Conservation (phyloP, 1,140 invertebrate genomes). For the Apocrypta bakeri region DNA sequence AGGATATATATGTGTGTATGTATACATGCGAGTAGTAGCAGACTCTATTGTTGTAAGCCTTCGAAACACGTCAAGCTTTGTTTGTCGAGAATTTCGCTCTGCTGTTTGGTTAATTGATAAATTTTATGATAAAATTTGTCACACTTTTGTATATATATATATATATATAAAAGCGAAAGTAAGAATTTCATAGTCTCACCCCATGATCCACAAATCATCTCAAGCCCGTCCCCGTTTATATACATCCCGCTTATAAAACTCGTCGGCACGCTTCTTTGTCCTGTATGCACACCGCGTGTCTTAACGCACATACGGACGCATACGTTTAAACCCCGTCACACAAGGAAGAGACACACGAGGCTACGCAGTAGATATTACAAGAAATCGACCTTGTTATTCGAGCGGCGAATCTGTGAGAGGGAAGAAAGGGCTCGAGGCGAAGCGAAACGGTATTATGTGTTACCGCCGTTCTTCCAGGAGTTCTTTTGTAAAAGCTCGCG, state of each 20-base stretch:
- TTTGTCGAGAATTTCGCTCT: neutral
- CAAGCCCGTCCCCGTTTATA: neutral
- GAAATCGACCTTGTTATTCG: constrained; percentile 51
- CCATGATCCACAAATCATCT: neutral
- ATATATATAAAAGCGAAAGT: too few relatives aligned
- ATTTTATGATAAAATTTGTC: too few relatives aligned
- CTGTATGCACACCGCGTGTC: neutral
- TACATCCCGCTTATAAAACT: neutral
- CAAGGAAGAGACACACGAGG: constrained; percentile 23
- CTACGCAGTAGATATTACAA: neutral
- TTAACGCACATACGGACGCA: neutral
- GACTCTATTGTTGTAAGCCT: neutral
- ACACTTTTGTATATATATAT: too few relatives aligned
- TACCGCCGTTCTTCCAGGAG: constrained; percentile 34
- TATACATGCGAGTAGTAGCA: too few relatives aligned
- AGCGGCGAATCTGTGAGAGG: constrained; percentile 43
- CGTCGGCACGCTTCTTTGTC: constrained; percentile 13
- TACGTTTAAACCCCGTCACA: neutral
- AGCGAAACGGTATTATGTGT: constrained; percentile 11
- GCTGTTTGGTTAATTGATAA: neutral
- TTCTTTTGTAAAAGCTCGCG: constrained; percentile 44
- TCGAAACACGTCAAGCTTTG: neutral
- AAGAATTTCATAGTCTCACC: neutral
- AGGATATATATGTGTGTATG: neutral
- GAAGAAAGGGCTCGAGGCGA: constrained; percentile 49